Conservation (phyloP, 2,113 vertebrate species). For the Canis aureus region DNA sequence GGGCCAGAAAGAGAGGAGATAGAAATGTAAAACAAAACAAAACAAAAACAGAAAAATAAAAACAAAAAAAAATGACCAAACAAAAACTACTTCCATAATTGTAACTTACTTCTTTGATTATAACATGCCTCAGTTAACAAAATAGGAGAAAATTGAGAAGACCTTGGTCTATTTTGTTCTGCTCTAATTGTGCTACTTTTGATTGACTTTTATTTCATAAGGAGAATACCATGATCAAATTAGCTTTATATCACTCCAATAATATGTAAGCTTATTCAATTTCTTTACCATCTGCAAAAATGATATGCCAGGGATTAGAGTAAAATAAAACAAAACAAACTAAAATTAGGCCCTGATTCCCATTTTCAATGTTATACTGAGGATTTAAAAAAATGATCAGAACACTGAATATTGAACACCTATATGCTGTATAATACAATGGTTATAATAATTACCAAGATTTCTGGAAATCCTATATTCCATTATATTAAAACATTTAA, state of each 20-base stretch:
- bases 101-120: neutral
- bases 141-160: neutral
- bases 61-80: neutral
- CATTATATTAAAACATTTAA: neutral
- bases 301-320: neutral
- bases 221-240: constrained; percentile 10
- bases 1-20: neutral
- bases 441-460: neutral
- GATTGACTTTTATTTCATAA: neutral
- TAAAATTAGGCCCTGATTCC: neutral
- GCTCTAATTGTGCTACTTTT: constrained; percentile 51
- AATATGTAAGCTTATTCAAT: constrained; percentile 38
- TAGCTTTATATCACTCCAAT: neutral
- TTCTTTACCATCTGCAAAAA: constrained; percentile 14
- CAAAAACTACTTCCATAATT: neutral
- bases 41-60: neutral
- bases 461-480: neutral
- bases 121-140: neutral
- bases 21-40: neutral
- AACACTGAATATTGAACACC: neutral
- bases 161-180: neutral
- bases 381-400: neutral
- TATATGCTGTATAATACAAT: neutral
- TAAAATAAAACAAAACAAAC: neutral
- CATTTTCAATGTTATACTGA: neutral